Percentiles rank a stretch among this genome's conserved stretches.
phyloP scores from a whole-genome alignment of 2,888 invertebrate genomes.

The Gastracanthus pulcherrimus region DNA sequence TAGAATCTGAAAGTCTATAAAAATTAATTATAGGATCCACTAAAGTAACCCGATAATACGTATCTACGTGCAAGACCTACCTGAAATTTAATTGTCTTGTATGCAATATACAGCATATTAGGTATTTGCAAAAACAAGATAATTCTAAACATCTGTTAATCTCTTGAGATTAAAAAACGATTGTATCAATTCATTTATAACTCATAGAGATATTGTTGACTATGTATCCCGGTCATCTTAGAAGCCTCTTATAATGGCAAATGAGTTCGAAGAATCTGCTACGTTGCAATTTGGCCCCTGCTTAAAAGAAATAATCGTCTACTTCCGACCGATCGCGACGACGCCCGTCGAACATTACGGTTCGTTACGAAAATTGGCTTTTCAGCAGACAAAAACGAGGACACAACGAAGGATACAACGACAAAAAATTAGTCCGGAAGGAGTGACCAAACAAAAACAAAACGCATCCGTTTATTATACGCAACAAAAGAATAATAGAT shows the following conservation, averaged over 20 bases:
- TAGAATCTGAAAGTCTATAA: no score
- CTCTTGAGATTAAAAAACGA: background rate
- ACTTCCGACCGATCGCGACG: conserved; percentile 47
- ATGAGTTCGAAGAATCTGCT: conserved; percentile 59
- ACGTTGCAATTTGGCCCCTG: conserved; percentile 31
- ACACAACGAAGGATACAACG: background rate
- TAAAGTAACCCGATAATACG: no score
- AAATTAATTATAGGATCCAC: no score
- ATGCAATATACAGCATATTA: background rate
- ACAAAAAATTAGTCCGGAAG: conserved; percentile 21
- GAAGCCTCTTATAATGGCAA: conserved; percentile 3
- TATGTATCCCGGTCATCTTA: conserved; percentile 1
- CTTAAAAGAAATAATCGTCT: conserved; percentile 50
- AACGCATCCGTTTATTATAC: no score
- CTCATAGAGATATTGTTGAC: background rate
- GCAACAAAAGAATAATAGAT: no score
- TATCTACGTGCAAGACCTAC: no score
- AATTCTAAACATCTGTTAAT: background rate
- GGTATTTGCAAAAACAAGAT: background rate
- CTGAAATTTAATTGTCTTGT: background rate
- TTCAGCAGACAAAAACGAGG: conserved; percentile 42
- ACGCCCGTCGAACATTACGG: conserved; percentile 31
- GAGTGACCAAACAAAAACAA: background rate
- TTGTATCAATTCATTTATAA: background rate
- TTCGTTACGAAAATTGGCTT: conserved; percentile 55